Evolutionary conservation across 2,888 invertebrate genomes (phyloP).

Genomic region (Cephonodes hylas): DNA sequence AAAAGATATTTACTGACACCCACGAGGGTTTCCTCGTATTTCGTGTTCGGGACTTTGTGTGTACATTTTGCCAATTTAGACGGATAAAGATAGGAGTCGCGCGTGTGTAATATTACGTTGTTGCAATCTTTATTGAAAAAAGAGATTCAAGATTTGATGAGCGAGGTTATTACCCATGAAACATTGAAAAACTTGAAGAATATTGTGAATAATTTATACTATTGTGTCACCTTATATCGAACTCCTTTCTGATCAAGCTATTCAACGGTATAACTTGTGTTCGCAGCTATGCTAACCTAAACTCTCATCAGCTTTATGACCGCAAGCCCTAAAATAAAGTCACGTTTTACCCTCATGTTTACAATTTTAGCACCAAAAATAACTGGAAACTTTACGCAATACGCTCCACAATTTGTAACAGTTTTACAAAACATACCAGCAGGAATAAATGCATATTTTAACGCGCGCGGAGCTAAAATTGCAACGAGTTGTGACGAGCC

Average conservation of each 20-base stretch:
- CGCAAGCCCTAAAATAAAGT: neutral
- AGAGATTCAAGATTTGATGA: too few relatives aligned
- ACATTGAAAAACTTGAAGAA: too few relatives aligned
- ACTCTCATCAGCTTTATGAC: neutral
- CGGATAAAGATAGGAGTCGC: too few relatives aligned
- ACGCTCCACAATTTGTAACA: slow-evolving; percentile 9
- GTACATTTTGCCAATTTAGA: neutral
- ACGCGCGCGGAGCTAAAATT: neutral
- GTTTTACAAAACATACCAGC: slow-evolving; percentile 11
- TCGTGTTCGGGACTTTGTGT: neutral
- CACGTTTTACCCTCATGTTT: neutral
- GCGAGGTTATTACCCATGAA: too few relatives aligned
- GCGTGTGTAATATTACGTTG: too few relatives aligned
- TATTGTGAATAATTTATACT: too few relatives aligned
- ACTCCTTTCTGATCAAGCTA: too few relatives aligned
- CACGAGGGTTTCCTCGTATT: neutral
- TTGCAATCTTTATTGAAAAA: too few relatives aligned
- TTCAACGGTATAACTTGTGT: neutral
- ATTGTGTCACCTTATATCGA: too few relatives aligned
- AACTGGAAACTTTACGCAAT: neutral
- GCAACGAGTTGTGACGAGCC: neutral
- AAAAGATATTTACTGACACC: neutral
- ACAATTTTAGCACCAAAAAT: neutral
- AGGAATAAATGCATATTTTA: slow-evolving; percentile 5
- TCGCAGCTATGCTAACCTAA: neutral